Percentiles rank a stretch among this genome's conserved stretches.
Evolutionary conservation across 2,113 vertebrate species (phyloP).

Genomic region (Sakesphorus luctuosus): DNA sequence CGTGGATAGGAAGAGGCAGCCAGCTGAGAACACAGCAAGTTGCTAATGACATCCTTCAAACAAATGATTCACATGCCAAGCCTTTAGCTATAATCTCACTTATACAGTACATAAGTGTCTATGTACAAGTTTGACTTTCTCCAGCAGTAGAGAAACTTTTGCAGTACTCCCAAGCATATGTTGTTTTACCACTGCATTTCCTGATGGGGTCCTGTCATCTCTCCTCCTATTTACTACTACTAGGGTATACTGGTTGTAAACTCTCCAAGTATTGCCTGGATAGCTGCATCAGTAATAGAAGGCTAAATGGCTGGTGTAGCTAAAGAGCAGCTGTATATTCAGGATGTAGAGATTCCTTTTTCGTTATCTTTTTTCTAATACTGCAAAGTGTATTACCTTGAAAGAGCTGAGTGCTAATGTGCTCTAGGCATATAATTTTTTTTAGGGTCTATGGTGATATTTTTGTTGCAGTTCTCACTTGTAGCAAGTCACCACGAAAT

Average conservation of each 20-base stretch:
- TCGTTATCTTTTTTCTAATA: neutral
- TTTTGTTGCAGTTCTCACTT: neutral
- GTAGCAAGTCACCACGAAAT: neutral
- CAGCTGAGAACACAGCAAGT: neutral
- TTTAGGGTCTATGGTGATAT: neutral
- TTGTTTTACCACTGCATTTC: neutral
- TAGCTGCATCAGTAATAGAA: neutral
- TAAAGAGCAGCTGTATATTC: neutral
- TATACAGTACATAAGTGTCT: neutral
- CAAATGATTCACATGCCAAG: neutral
- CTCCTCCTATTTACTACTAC: neutral
- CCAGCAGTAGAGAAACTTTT: neutral
- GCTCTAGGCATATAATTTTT: neutral
- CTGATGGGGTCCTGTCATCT: neutral
- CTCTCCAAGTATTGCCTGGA: neutral
- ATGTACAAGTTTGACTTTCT: neutral
- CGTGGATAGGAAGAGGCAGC: neutral
- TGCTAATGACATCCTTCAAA: constrained; percentile 19
- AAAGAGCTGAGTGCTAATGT: neutral
- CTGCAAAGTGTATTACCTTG: neutral
- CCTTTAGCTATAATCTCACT: neutral
- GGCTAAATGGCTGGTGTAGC: neutral
- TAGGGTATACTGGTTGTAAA: neutral
- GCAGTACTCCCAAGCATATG: neutral
- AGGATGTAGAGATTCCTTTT: neutral